Percentiles rank a stretch among this genome's conserved stretches.
Evolutionary conservation across 2,113 vertebrate genomes (phyloP).

Genomic region (Leptocoma aspasia): DNA sequence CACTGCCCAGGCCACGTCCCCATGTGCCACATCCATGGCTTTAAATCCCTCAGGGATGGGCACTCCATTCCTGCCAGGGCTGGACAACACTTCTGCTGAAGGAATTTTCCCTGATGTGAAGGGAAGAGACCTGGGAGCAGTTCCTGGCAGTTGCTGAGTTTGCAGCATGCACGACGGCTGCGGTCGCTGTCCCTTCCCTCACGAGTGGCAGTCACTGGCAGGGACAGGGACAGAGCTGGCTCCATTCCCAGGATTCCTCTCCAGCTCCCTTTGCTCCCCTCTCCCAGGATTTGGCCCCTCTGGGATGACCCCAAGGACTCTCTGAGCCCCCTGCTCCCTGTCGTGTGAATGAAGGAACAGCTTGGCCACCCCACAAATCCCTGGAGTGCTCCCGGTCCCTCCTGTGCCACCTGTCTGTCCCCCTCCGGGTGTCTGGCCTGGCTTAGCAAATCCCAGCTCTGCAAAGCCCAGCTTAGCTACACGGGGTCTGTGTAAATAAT

Average conservation of each 20-base stretch:
- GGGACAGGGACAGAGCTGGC: background rate
- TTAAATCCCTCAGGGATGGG: background rate
- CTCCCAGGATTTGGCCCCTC: background rate
- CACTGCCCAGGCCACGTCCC: background rate
- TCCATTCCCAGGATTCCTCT: background rate
- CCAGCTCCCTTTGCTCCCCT: background rate
- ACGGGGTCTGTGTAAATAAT: background rate
- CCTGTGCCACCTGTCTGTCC: background rate
- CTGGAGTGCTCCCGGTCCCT: background rate
- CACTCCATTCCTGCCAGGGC: background rate
- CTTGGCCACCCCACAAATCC: background rate
- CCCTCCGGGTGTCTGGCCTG: background rate
- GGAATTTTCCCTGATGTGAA: accelerated
- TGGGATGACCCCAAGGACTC: background rate
- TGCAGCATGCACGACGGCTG: accelerated
- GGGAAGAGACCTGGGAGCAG: background rate
- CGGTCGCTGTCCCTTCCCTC: background rate
- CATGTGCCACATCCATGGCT: background rate
- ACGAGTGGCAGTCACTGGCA: background rate
- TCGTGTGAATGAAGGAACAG: background rate
- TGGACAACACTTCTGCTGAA: background rate
- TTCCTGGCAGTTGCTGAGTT: background rate
- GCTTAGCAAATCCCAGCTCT: background rate
- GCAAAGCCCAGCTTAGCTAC: background rate
- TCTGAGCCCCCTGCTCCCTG: background rate